phyloP scores from a whole-genome alignment of 2,797 vertebrate species.

The Psittacula derbiana region DNA sequence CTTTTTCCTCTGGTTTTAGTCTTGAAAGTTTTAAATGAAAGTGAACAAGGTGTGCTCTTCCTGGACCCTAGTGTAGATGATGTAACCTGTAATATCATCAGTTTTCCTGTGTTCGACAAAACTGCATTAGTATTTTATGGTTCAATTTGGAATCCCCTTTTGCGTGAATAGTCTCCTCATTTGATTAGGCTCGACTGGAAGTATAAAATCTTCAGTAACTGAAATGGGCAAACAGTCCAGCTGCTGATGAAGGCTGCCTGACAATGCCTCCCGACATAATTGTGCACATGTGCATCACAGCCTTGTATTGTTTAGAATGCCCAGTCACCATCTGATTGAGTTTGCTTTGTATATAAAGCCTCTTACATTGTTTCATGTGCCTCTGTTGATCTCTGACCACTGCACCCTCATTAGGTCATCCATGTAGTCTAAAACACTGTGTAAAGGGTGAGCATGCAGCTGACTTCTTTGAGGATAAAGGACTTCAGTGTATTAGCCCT shows the following conservation, averaged over 20 bases:
- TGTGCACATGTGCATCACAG: accelerated
- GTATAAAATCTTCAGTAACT: background rate
- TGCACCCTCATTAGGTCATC: background rate
- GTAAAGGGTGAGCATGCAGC: background rate
- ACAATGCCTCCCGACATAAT: background rate
- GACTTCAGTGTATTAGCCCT: background rate
- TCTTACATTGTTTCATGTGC: background rate
- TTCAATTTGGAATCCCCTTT: background rate
- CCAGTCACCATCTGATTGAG: accelerated
- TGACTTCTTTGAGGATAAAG: background rate
- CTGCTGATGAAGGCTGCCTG: background rate
- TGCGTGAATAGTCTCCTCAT: background rate
- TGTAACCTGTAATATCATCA: background rate
- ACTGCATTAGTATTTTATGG: background rate
- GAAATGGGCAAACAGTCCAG: background rate
- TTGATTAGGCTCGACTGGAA: background rate
- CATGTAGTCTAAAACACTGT: background rate
- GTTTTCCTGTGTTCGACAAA: background rate
- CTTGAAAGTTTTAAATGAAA: background rate
- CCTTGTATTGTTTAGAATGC: background rate
- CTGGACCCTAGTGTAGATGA: background rate
- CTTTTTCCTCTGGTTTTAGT: background rate
- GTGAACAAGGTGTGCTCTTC: background rate
- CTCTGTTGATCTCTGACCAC: background rate
- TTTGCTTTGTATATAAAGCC: background rate